Base-by-base conservation (phyloP, 2,888 invertebrate species). In the Andricus curvator region DNA sequence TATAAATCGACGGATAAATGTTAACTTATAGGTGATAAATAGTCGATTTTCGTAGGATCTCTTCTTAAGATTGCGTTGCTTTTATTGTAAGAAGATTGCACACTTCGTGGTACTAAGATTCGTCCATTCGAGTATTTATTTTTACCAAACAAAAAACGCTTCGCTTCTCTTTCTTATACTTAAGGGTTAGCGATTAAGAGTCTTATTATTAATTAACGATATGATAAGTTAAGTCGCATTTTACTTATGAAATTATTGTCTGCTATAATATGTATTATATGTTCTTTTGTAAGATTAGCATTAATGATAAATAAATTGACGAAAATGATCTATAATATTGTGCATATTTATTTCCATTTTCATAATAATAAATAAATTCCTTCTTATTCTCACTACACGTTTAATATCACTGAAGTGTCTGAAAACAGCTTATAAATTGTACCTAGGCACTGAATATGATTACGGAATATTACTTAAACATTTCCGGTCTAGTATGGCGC, bases 261-360 rank as follows among this genome's bases (percentile, higher is more conserved):
- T 85, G 85, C 88, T 89, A 87, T 90, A 89, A 89, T 89, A 87
- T 91, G 90, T 91, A 90, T 90, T 88, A 91, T 91, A 91, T 90
- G 90, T 91, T 91, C 88, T 91, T 92, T 91, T 92, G 88, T 91
- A 92, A 91, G 88, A 88, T 86, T 90, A 91, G 88, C 88, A 86
- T 86, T 90, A 89, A 90, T 87, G 83, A 87, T 85, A 84, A 90
- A 91, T 89, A 89, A 91, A 89, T 89, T 85, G 86, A 87, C 87
- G 87, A 87, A 82, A 85, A 84, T 22, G 22, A 60, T 22, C 60
- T n/a, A 25, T 25, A 22, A 22, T 17, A 48, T 48, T 48, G 17
- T 17, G 6, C 13, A 13, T 15, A 44, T 15, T 44, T 15, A 44
- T 15, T 48, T 48, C 17, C 1, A 48, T 48, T 48, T 44, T 44